These are phyloP conservation scores for Drosophila kohkoa DNA, from an alignment of 1,140 invertebrate genomes.

Conservation along the genomic window DNA sequence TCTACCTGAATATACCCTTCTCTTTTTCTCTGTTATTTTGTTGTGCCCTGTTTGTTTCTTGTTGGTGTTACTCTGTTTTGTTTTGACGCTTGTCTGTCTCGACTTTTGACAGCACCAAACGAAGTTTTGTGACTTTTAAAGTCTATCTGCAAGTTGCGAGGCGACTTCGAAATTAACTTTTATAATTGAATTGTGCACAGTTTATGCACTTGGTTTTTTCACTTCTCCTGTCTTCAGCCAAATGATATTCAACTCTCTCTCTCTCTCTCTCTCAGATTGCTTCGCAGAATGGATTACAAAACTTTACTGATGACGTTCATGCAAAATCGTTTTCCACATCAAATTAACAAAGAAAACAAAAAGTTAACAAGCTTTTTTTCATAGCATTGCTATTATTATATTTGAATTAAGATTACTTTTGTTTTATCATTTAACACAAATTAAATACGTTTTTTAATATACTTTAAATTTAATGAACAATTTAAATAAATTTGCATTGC, in stretches of 20 bases:
- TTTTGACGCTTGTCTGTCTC: slow-evolving; percentile 41
- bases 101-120: slow-evolving; percentile 46
- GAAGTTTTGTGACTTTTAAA: slow-evolving; percentile 53
- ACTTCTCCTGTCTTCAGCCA: slow-evolving; percentile 1
- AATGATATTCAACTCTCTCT: slow-evolving; percentile 27
- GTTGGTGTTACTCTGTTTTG: slow-evolving; percentile 9
- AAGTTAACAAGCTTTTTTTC: too few species aligned
- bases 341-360: background rate
- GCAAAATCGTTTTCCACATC: background rate
- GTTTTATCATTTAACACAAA: too few species aligned
- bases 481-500: background rate
- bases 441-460: too few species aligned
- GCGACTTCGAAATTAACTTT: slow-evolving; percentile 50
- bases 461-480: too few species aligned
- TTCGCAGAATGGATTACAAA: slow-evolving; percentile 5
- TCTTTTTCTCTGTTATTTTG: slow-evolving; percentile 2
- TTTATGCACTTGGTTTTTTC: slow-evolving; percentile 45
- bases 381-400: too few species aligned
- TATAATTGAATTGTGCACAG: slow-evolving; percentile 55
- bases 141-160: slow-evolving; percentile 44
- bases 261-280: slow-evolving; percentile 28
- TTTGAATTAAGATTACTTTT: too few species aligned
- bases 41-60: slow-evolving; percentile 6
- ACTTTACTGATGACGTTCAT: slow-evolving; percentile 6
- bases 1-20: background rate